Percentiles rank a stretch among this genome's conserved stretches.
Conservation (phyloP, 1,140 invertebrate species). For the Euschistus heros region DNA sequence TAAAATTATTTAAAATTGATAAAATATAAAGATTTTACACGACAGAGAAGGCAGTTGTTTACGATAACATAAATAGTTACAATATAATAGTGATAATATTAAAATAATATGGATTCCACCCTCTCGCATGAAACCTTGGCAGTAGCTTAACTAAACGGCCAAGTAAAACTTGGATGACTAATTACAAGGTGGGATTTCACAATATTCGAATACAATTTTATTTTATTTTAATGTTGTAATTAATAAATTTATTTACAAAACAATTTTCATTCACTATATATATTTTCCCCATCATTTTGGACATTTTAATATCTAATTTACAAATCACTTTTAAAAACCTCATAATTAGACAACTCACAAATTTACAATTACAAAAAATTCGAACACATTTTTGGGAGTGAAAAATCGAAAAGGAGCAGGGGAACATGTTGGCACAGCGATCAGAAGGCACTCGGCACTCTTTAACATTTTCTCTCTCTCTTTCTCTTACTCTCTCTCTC, state of each 20-base stretch:
- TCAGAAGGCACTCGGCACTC: slow-evolving; percentile 4
- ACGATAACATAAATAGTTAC: neutral
- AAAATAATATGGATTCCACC: slow-evolving; percentile 4
- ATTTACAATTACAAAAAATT: neutral
- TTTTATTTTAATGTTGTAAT: too few species aligned
- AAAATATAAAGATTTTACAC: slow-evolving; percentile 9
- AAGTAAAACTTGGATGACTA: slow-evolving; percentile 2
- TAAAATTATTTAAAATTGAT: slow-evolving; percentile 16
- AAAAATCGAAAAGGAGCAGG: neutral
- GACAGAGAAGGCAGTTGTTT: slow-evolving; percentile 14
- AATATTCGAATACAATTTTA: neutral
- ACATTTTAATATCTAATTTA: too few species aligned
- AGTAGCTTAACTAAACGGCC: neutral
- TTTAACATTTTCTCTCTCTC: slow-evolving; percentile 7
- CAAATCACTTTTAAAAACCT: too few species aligned
- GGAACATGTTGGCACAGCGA: neutral
- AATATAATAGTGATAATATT: neutral
- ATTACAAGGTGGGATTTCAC: slow-evolving; percentile 1
- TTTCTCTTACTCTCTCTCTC: slow-evolving; percentile 5
- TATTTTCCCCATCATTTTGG: too few species aligned
- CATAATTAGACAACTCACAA: neutral
- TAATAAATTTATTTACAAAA: too few species aligned
- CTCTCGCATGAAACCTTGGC: neutral
- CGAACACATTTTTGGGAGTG: neutral
- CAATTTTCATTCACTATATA: too few species aligned